Evolutionary conservation across 2,113 vertebrate species (phyloP).

Genomic region (Nestor notabilis): DNA sequence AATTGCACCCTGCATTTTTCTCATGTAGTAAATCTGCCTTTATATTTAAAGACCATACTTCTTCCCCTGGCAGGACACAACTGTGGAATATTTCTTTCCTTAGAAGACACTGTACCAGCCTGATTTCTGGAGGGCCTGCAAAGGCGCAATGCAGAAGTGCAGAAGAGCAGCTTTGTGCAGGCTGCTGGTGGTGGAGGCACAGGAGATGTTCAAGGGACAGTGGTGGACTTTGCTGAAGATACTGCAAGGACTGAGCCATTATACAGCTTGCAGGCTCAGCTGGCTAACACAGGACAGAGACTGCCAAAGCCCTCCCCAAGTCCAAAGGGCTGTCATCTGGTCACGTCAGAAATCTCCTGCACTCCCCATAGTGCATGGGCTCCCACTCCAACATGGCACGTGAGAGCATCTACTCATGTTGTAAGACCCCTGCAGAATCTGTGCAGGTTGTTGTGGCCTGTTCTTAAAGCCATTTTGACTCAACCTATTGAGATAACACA

Average conservation of each 20-base stretch:
- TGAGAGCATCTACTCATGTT: neutral
- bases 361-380: neutral
- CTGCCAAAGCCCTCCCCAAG: neutral
- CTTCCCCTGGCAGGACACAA: neutral
- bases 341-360: neutral
- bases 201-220: neutral
- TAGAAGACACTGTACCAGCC: neutral
- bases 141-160: neutral
- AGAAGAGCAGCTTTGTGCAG: neutral
- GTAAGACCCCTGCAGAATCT: neutral
- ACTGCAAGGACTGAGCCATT: neutral
- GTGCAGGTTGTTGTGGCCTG: neutral
- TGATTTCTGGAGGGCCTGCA: neutral
- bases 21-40: constrained; percentile 18
- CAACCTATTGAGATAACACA: neutral
- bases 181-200: neutral
- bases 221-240: neutral
- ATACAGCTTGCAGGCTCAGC: neutral
- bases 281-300: neutral
- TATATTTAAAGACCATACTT: neutral
- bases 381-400: neutral
- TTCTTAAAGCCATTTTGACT: neutral
- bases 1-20: constrained; percentile 20
- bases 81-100: neutral
- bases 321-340: neutral